Percentiles rank a stretch among this genome's conserved stretches.
These are phyloP conservation scores for Pseudochaenichthys georgianus DNA, from an alignment of 2,797 vertebrate genomes.

Conservation along the genomic window DNA sequence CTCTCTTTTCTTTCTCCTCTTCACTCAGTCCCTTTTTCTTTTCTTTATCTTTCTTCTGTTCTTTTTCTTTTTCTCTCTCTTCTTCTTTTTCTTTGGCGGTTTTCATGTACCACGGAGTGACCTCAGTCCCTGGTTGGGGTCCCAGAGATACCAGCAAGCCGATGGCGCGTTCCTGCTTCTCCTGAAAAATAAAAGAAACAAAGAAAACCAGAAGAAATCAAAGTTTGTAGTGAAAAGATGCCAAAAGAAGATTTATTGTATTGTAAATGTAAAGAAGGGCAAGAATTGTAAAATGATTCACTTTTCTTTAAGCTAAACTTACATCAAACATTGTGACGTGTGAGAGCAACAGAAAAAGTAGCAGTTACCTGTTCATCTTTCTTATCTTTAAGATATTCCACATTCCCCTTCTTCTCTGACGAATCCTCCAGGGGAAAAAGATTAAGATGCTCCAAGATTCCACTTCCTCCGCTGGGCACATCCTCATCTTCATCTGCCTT, in stretches of 20 bases:
- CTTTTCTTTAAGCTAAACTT: neutral
- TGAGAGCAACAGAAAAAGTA: neutral
- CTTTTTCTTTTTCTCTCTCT: constrained; percentile 53
- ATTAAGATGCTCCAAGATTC: constrained; percentile 83
- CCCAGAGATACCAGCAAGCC: constrained; percentile 92
- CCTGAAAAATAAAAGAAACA: constrained; percentile 70
- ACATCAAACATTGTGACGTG: neutral
- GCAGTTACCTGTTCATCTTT: constrained; percentile 87
- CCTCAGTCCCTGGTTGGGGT: constrained; percentile 87
- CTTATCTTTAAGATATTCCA: constrained; percentile 91
- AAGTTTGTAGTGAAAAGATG: neutral
- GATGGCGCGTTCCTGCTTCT: constrained; percentile 90
- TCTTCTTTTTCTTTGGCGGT: constrained; percentile 68
- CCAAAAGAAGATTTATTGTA: too few relatives aligned
- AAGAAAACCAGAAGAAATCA: neutral
- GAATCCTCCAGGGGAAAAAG: constrained; percentile 89
- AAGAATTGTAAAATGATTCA: neutral
- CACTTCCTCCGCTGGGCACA: constrained; percentile 28
- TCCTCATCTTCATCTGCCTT: constrained; percentile 26
- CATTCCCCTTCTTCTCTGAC: constrained; percentile 85
- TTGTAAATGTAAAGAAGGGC: neutral
- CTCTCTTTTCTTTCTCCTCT: constrained; percentile 85
- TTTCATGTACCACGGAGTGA: constrained; percentile 92
- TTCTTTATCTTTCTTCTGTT: constrained; percentile 33
- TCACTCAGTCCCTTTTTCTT: constrained; percentile 72